Percentiles rank a stretch among this genome's conserved stretches.
Conservation (phyloP, 2,113 vertebrate species). For the Gracilinanus agilis region DNA sequence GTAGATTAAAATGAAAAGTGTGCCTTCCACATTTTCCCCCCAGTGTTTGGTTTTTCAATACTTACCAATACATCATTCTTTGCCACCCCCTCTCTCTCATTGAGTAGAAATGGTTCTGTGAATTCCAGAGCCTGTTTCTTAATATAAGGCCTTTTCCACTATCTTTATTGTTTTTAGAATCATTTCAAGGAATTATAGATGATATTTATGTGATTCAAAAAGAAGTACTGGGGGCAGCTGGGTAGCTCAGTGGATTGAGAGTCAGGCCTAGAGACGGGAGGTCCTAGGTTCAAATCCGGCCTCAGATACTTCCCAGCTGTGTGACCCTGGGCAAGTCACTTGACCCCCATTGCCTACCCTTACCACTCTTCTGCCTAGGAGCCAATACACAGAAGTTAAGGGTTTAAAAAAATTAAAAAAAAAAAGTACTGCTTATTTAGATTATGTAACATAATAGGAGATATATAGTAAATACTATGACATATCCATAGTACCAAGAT, state of each 20-base stretch:
- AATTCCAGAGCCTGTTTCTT: too few species aligned
- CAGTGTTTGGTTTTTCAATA: neutral
- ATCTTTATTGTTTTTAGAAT: neutral
- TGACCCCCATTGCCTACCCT: too few species aligned
- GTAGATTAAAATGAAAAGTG: neutral
- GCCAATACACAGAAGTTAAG: too few species aligned
- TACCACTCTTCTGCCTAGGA: too few species aligned
- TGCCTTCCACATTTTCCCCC: neutral
- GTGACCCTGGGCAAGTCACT: too few species aligned
- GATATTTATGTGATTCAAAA: neutral
- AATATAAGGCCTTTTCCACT: neutral
- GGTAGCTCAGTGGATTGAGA: too few species aligned
- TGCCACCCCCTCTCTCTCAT: too few species aligned
- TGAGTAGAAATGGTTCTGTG: too few species aligned
- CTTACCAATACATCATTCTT: neutral
- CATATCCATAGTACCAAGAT: neutral
- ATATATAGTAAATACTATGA: neutral
- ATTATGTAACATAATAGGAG: neutral
- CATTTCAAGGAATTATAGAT: neutral
- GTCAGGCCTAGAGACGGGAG: too few species aligned
- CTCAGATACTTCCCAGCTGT: too few species aligned
- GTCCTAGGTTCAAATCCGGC: too few species aligned
- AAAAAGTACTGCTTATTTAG: neutral
- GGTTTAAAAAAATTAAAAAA: too few species aligned
- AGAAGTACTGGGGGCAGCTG: neutral